Evolutionary conservation across 2,113 vertebrate species (phyloP).

Genomic region (Anarhynchus alexandrinus): DNA sequence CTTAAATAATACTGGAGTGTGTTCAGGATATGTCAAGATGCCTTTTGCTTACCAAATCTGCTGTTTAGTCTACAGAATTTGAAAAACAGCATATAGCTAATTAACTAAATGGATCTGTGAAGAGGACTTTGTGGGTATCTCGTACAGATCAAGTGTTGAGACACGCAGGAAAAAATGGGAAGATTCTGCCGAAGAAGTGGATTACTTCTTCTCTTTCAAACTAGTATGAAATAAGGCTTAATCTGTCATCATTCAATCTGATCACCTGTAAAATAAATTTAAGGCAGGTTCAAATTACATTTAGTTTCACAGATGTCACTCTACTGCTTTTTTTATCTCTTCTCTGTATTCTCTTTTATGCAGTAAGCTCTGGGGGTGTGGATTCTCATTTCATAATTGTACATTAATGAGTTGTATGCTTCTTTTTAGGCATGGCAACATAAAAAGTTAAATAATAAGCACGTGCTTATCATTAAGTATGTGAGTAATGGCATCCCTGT

Average conservation of each 20-base stretch:
- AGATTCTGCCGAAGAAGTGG: neutral
- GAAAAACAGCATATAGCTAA: neutral
- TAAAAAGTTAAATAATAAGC: conserved; percentile 13
- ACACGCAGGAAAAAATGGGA: neutral
- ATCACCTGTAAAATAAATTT: neutral
- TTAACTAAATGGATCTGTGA: neutral
- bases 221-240: neutral
- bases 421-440: neutral
- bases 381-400: neutral
- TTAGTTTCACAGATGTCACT: neutral
- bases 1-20: neutral
- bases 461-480: neutral
- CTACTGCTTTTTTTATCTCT: neutral
- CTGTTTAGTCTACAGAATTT: neutral
- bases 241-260: neutral
- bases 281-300: neutral
- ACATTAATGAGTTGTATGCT: neutral
- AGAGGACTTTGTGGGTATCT: neutral
- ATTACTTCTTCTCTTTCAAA: neutral
- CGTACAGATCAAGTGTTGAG: neutral
- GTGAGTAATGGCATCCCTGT: neutral
- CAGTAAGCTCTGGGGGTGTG: neutral
- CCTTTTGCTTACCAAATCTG: neutral
- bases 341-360: neutral
- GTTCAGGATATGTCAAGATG: neutral